These are phyloP conservation scores for Epistrophe grossulariae DNA, from an alignment of 2,888 invertebrate genomes.

Conservation along the genomic window DNA sequence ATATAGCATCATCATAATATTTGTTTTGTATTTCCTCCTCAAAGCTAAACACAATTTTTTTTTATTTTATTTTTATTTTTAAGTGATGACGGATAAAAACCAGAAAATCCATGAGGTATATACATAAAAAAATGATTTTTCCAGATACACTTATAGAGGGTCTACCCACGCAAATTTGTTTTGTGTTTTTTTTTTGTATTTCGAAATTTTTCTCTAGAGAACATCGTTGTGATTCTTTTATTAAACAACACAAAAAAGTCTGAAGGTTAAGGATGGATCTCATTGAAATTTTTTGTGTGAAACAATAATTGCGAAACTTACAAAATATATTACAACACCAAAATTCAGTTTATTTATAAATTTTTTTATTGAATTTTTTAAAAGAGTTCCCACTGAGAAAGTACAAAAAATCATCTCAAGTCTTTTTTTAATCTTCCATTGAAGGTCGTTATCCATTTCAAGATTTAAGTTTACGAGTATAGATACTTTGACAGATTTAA, in stretches of 20 bases:
- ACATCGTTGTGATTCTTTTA: neutral
- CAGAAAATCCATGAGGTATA: constrained; percentile 5
- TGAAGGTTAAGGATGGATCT: constrained; percentile 32
- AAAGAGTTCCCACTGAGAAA: neutral
- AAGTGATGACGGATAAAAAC: constrained; percentile 25
- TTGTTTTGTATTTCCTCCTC: neutral
- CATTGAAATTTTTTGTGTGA: neutral
- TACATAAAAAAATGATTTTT: constrained; percentile 2
- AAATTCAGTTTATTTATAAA: constrained; percentile 3
- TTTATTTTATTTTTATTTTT: constrained; percentile 14
- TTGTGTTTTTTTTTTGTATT: neutral
- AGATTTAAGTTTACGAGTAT: neutral
- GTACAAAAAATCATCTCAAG: neutral
- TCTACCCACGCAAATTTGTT: constrained; percentile 24
- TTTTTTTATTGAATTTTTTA: constrained; percentile 4
- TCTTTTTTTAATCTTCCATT: constrained; percentile 5
- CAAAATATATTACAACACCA: neutral
- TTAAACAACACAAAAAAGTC: neutral
- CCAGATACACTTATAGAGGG: neutral
- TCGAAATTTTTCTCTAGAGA: neutral
- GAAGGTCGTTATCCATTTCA: constrained; percentile 21
- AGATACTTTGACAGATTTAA: neutral
- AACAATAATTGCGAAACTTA: constrained; percentile 26
- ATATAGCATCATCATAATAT: constrained; percentile 11
- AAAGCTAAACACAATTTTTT: neutral